Evolutionary conservation across 92 coral and sea anemone species (phyloP).

Genomic region (Phenganax stokvisi): DNA sequence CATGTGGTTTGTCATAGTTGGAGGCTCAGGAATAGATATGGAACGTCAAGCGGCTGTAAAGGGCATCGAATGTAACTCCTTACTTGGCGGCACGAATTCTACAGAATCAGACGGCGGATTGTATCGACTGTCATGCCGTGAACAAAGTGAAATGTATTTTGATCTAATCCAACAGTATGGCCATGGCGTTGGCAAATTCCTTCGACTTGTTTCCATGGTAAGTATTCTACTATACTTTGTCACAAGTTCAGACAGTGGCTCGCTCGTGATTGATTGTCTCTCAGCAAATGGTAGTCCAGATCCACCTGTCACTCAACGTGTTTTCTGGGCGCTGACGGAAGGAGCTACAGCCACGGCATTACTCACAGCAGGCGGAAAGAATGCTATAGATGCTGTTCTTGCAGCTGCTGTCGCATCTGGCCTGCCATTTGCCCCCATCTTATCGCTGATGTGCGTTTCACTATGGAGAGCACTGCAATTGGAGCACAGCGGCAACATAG

Average conservation of each 20-base stretch:
- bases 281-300: slow-evolving; percentile 84
- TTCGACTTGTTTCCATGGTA: slow-evolving; percentile 57
- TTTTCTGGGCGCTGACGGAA: slow-evolving; percentile 87
- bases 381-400: slow-evolving; percentile 61
- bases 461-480: slow-evolving; percentile 69
- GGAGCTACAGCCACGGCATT: slow-evolving; percentile 84
- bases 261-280: slow-evolving; percentile 74
- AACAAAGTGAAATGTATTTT: slow-evolving; percentile 60
- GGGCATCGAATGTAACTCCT: slow-evolving; percentile 48
- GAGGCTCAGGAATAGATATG: slow-evolving; percentile 79
- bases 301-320: slow-evolving; percentile 70
- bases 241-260: slow-evolving; percentile 91
- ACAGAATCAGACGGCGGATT: slow-evolving; percentile 53
- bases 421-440: slow-evolving; percentile 53
- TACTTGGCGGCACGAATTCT: slow-evolving; percentile 55
- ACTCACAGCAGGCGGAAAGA: slow-evolving; percentile 62
- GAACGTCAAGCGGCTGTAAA: slow-evolving; percentile 71
- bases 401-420: slow-evolving; percentile 71
- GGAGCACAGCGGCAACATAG: slow-evolving; percentile 56
- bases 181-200: slow-evolving; percentile 49
- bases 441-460: slow-evolving; percentile 64
- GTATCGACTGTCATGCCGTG: slow-evolving; percentile 76
- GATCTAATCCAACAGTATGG: slow-evolving; percentile 69
- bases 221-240: slow-evolving; percentile 74
- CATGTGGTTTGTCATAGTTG: slow-evolving; percentile 73